Evolutionary conservation across 2,113 vertebrate genomes (phyloP).

Genomic region (Corythornis cristatus): DNA sequence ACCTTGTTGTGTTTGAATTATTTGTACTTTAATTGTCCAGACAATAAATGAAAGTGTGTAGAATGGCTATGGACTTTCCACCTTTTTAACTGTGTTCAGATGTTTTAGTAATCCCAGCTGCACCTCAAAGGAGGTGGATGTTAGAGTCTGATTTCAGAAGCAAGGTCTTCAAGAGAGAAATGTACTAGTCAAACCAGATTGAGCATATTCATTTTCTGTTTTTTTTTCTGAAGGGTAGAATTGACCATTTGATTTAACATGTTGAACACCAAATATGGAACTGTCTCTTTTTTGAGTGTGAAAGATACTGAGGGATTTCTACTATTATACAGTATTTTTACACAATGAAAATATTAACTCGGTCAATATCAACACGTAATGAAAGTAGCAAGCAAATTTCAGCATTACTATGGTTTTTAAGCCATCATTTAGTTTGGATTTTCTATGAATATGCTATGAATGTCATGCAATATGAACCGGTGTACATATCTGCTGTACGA

Average conservation of each 20-base stretch:
- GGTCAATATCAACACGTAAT: slow-evolving; percentile 49
- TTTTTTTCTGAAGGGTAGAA: slow-evolving; percentile 23
- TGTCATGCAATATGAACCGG: slow-evolving; percentile 61
- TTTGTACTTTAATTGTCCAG: slow-evolving; percentile 99
- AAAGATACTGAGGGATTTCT: slow-evolving; percentile 58
- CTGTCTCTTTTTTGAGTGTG: slow-evolving; percentile 63
- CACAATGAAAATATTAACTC: slow-evolving; percentile 56
- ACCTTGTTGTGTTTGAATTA: slow-evolving; percentile 99
- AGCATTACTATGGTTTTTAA: slow-evolving; percentile 32
- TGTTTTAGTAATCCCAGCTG: slow-evolving; percentile 54
- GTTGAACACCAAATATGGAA: slow-evolving; percentile 41
- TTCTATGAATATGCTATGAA: slow-evolving; percentile 66
- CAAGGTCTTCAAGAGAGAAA: slow-evolving; percentile 48
- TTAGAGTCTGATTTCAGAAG: slow-evolving; percentile 27
- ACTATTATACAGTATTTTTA: slow-evolving; percentile 66
- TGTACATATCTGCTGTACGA: slow-evolving; percentile 65
- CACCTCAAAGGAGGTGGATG: slow-evolving; percentile 29
- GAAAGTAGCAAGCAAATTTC: slow-evolving; percentile 39
- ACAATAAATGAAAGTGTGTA: slow-evolving; percentile 99
- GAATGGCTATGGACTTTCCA: slow-evolving; percentile 83
- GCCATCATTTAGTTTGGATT: slow-evolving; percentile 60
- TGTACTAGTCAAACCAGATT: slow-evolving; percentile 14
- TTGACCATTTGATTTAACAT: slow-evolving; percentile 18
- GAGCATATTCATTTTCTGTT: slow-evolving; percentile 43
- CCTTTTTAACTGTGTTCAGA: slow-evolving; percentile 81